Evolutionary conservation across 1,140 invertebrate genomes (phyloP).

Genomic region (Brachionus plicatilis): DNA sequence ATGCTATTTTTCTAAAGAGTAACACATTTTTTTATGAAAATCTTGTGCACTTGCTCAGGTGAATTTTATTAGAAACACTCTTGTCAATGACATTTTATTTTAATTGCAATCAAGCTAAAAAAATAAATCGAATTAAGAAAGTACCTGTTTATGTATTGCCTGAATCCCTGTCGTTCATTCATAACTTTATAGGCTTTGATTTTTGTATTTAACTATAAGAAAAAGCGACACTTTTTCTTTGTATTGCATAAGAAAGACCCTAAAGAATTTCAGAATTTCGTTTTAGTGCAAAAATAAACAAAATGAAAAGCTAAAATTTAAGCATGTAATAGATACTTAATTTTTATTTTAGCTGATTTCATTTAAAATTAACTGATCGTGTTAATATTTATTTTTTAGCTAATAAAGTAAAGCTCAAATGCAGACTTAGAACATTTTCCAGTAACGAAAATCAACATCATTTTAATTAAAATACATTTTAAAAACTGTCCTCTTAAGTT

Average conservation of each 20-base stretch:
- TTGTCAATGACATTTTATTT: neutral
- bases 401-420: neutral
- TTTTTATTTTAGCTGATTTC: neutral
- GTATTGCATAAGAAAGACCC: neutral
- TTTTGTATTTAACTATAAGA: neutral
- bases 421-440: neutral
- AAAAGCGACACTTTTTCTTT: neutral
- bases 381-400: neutral
- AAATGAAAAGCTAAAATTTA: neutral
- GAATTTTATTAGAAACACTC: neutral
- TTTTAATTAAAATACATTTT: neutral
- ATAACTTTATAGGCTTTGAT: neutral
- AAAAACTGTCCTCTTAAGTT: neutral
- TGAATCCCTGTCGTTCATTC: neutral
- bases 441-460: neutral
- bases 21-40: neutral
- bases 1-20: neutral
- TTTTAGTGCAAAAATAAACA: neutral
- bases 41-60: neutral
- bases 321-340: neutral
- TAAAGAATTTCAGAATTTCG: neutral
- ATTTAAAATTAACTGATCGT: neutral
- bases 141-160: neutral
- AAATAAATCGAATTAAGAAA: neutral
- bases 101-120: neutral